Evolutionary conservation across 2,888 invertebrate species (phyloP).

Genomic region (Athalia circularis): DNA sequence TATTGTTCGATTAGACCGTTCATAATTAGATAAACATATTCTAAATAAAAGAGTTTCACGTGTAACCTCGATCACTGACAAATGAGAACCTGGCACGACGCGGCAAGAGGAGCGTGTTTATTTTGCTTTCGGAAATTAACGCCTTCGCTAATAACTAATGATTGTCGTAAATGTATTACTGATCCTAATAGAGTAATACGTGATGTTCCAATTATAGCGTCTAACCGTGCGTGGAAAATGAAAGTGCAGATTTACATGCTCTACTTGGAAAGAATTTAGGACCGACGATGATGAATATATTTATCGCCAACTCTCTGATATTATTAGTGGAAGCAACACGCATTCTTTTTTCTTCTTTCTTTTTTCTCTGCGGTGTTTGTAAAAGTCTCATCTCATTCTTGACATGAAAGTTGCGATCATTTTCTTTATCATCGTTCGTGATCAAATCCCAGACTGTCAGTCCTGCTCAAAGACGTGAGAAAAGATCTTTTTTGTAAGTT

Average conservation of each 20-base stretch:
- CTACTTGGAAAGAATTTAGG: slow-evolving; percentile 57
- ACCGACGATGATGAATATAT: background rate
- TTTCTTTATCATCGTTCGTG: background rate
- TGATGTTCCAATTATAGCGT: slow-evolving; percentile 11
- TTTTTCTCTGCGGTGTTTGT: background rate
- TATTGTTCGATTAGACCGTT: background rate
- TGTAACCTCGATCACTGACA: background rate
- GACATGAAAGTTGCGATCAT: slow-evolving; percentile 29
- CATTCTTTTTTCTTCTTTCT: slow-evolving; percentile 8
- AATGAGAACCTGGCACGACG: background rate
- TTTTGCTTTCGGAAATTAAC: background rate
- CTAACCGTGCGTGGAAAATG: slow-evolving; percentile 51
- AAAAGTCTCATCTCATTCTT: slow-evolving; percentile 1
- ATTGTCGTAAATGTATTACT: slow-evolving; percentile 11
- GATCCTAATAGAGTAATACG: background rate
- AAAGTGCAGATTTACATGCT: slow-evolving; percentile 53
- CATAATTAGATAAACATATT: too few relatives aligned
- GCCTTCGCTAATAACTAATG: background rate
- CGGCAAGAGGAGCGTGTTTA: background rate
- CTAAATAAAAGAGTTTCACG: background rate
- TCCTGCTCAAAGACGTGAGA: slow-evolving; percentile 15
- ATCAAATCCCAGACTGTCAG: slow-evolving; percentile 6
- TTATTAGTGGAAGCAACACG: slow-evolving; percentile 22
- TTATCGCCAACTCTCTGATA: slow-evolving; percentile 2
- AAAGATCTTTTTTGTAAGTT: background rate